Evolutionary conservation across 2,113 vertebrate genomes (phyloP), one percentile per base, ranked within the genome.

Genomic region (Hucho hucho): DNA sequence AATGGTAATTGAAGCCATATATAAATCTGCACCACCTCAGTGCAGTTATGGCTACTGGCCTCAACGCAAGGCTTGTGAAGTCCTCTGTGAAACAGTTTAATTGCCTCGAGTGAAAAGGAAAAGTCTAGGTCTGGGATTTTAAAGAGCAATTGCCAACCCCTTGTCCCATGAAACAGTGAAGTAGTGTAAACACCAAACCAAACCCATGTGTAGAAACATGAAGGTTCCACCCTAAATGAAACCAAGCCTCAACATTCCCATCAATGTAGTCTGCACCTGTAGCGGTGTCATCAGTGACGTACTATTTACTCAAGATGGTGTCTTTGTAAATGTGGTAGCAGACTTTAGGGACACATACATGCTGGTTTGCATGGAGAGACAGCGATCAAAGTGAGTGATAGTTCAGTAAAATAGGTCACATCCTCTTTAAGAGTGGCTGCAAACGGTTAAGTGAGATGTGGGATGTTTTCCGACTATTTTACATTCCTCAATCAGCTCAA

Each of bases 1-100:
- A 18, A 56, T 56, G 58, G 9, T 85, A 80, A 84, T 87, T 85
- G 74, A 80, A 89, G 78, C 75, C 84, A 82, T n/a, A 46, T 73
- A 7, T 37, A 18, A 73, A 53, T 32, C 24, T 26, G 58, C 72
- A 66, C 66, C 1, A 24, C 66, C 70, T 72, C 69, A 4, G 59
- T 82, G 72, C 47, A 56, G 69, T 81, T 73, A n/a, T 2, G 73
- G 75, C 64, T 79, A 26, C 1, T 20, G 69, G 69, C 46, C 82
- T 77, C 84, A 5, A 9, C 80, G 68, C 80, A 77, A 81, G 64
- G 46, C 76, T 2, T n/a, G 64, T 73, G 25, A 75, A 43, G 28
- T 12, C 37, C 70, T 59, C 7, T 32, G 70, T 32, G 28, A 11
- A 53, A 5, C 49, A 63, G 2, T 22, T 16, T 24, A 66, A 46